phyloP scores from a whole-genome alignment of 2,888 invertebrate genomes.

The Adelognathus sp. region DNA sequence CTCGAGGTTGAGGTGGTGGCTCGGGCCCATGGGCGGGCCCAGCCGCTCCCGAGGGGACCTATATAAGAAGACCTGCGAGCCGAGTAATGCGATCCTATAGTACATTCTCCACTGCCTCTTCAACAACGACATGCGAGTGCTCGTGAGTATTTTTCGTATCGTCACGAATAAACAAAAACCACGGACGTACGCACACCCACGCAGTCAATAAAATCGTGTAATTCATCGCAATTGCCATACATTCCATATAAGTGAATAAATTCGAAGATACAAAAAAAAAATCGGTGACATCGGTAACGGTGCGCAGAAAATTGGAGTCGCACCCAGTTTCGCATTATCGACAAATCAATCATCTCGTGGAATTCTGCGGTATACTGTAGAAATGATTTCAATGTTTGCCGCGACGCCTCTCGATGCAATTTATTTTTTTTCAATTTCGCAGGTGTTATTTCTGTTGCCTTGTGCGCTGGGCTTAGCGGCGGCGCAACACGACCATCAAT shows the following conservation, averaged over 20 bases:
- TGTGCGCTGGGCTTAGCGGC: constrained; percentile 67
- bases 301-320: background rate
- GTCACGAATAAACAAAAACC: background rate
- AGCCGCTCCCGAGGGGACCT: constrained; percentile 79
- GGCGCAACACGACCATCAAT: constrained; percentile 71
- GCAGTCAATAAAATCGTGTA: background rate
- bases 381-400: constrained; percentile 26
- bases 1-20: constrained; percentile 71
- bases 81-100: constrained; percentile 76
- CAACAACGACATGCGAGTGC: constrained; percentile 73
- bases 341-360: background rate
- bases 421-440: constrained; percentile 42
- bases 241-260: background rate
- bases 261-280: background rate
- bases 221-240: background rate
- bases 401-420: constrained; percentile 2
- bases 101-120: constrained; percentile 74
- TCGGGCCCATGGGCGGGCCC: constrained; percentile 79
- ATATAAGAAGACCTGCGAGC: constrained; percentile 77
- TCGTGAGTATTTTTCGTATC: constrained; percentile 70
- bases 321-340: background rate
- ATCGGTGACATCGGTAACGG: background rate
- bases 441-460: constrained; percentile 70
- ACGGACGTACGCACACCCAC: background rate
- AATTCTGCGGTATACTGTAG: constrained; percentile 2